phyloP scores from a whole-genome alignment of 1,140 invertebrate species.

The Ditylenchus dipsaci region DNA sequence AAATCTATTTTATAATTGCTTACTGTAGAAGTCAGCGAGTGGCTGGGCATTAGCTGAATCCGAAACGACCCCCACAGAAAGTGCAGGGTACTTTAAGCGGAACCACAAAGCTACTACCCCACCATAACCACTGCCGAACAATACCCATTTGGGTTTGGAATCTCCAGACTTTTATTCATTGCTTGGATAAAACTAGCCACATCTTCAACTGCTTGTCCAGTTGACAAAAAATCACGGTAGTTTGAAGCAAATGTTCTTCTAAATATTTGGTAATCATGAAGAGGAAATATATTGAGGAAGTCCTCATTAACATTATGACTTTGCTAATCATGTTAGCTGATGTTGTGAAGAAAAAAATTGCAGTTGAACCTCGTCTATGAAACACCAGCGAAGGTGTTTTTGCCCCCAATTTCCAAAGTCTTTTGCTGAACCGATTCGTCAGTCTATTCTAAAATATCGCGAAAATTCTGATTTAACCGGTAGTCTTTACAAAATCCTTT shows the following conservation, averaged over 20 bases:
- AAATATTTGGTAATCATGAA: background rate
- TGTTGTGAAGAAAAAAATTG: no score
- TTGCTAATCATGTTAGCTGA: no score
- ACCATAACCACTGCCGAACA: background rate
- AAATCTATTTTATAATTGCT: background rate
- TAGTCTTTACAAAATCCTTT: no score
- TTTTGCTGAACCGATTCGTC: no score
- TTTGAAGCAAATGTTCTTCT: background rate
- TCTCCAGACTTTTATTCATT: background rate
- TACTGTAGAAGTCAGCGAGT: background rate
- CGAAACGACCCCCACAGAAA: background rate
- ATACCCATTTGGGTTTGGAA: background rate
- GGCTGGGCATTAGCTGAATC: background rate
- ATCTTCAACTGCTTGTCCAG: background rate
- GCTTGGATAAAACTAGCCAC: background rate
- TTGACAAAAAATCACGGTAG: background rate
- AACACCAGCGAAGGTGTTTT: no score
- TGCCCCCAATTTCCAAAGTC: no score
- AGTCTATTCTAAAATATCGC: no score
- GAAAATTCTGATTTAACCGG: no score
- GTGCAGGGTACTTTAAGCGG: background rate
- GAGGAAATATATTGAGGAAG: no score
- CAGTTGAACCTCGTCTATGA: no score
- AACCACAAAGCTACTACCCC: background rate
- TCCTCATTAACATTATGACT: no score